Percentiles rank a stretch among this genome's conserved stretches.
Evolutionary conservation across 2,888 invertebrate species (phyloP).

Genomic region (Drosophila siamana): DNA sequence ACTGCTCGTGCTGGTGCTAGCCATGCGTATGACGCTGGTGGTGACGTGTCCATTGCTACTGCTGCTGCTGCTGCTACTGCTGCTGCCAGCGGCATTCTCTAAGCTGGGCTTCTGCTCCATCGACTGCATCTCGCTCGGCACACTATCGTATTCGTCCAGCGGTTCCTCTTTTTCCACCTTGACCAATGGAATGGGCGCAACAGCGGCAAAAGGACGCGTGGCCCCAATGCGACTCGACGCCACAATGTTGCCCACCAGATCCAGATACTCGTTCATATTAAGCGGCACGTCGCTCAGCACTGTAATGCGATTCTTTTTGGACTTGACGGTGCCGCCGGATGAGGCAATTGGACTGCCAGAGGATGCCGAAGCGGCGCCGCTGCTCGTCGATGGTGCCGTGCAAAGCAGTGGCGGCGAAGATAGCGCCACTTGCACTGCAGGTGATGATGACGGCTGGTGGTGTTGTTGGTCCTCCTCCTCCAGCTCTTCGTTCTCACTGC

Average conservation of each 20-base stretch:
- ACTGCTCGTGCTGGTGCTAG: constrained; percentile 63
- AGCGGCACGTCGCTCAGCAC: constrained; percentile 85
- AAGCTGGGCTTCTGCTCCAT: constrained; percentile 55
- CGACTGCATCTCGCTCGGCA: constrained; percentile 13
- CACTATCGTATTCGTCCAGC: constrained; percentile 75
- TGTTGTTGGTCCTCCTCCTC: constrained; percentile 25
- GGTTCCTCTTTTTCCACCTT: constrained; percentile 84
- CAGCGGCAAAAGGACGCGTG: constrained; percentile 69
- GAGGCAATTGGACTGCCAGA: constrained; percentile 24
- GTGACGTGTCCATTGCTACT: constrained; percentile 75
- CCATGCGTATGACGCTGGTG: constrained; percentile 85
- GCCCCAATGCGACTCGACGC: constrained; percentile 83
- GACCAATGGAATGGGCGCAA: constrained; percentile 78
- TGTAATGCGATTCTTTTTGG: constrained; percentile 82
- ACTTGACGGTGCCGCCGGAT: constrained; percentile 56
- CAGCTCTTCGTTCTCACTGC: constrained; percentile 63
- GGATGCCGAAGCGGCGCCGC: constrained; percentile 23
- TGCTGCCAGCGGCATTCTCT: constrained; percentile 44
- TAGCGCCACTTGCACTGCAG: constrained; percentile 2
- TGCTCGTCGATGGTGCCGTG: constrained; percentile 64
- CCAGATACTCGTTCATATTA: constrained; percentile 84
- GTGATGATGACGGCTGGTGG: constrained; percentile 14
- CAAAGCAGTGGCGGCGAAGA: constrained; percentile 34
- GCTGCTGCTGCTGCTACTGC: constrained; percentile 36
- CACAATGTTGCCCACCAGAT: constrained; percentile 84